These are phyloP conservation scores for Cathartes aura DNA, from an alignment of 2,113 vertebrate species.

Conservation along the genomic window DNA sequence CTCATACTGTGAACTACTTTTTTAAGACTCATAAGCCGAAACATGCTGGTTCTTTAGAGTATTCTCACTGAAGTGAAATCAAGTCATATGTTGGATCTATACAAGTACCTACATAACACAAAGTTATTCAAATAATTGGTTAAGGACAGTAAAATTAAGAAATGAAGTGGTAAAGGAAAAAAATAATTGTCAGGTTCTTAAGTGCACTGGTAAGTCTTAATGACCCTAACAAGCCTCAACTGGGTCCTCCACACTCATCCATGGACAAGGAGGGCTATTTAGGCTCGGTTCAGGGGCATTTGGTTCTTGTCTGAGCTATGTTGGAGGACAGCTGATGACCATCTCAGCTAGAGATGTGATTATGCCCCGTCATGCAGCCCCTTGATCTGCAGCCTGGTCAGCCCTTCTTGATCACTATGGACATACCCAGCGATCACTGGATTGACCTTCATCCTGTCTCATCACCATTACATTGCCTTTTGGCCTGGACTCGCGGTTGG, in stretches of 20 bases:
- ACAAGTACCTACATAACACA: not conserved
- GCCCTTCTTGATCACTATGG: fast-evolving
- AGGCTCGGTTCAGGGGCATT: fast-evolving
- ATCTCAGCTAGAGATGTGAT: not conserved
- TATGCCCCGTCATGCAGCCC: not conserved
- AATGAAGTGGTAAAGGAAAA: not conserved
- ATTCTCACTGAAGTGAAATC: not conserved
- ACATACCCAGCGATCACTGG: fast-evolving
- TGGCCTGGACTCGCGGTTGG: not conserved
- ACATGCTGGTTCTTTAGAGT: not conserved
- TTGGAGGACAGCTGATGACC: not conserved
- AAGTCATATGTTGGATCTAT: not conserved
- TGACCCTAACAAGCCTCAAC: fast-evolving
- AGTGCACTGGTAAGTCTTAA: not conserved
- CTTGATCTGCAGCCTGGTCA: not conserved
- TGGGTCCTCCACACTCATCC: fast-evolving
- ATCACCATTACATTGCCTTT: not conserved
- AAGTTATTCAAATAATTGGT: not conserved
- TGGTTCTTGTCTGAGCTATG: not conserved
- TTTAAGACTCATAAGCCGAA: not conserved
- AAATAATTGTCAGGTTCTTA: not conserved
- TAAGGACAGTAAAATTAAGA: not conserved
- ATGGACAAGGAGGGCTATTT: not conserved
- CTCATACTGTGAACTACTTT: not conserved
- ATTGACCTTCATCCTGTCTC: not conserved